phyloP scores from a whole-genome alignment of 2,888 invertebrate species.

The Abrostola triplasia region DNA sequence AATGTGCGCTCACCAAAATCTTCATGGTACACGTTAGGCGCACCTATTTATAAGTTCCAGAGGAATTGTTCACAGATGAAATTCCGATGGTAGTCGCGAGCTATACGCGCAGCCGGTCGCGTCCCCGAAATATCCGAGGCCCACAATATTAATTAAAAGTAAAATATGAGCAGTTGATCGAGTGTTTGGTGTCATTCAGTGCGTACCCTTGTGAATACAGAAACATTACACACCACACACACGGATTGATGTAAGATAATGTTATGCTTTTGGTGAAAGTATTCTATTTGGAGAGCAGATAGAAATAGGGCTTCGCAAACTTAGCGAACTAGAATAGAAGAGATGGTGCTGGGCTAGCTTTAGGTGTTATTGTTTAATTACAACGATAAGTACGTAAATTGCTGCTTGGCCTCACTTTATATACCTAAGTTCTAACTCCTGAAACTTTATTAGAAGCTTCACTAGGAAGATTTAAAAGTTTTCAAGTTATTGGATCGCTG shows the following conservation, averaged over 20 bases:
- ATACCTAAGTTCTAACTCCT: too few relatives aligned
- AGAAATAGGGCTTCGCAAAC: slow-evolving; percentile 48
- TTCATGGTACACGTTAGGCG: slow-evolving; percentile 71
- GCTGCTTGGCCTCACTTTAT: too few relatives aligned
- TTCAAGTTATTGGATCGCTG: too few relatives aligned
- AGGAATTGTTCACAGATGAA: slow-evolving; percentile 79
- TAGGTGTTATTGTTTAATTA: background rate
- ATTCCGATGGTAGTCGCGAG: slow-evolving; percentile 81
- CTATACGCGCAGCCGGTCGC: slow-evolving; percentile 73
- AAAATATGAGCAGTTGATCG: slow-evolving; percentile 69
- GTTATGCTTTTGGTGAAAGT: slow-evolving; percentile 45
- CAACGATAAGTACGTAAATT: background rate
- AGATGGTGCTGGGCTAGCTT: slow-evolving; percentile 26
- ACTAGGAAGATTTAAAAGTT: too few relatives aligned
- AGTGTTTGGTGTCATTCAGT: slow-evolving; percentile 71
- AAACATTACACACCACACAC: slow-evolving; percentile 63
- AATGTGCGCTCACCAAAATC: slow-evolving; percentile 53
- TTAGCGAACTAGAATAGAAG: slow-evolving; percentile 47
- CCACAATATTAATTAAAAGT: slow-evolving; percentile 43
- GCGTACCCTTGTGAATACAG: slow-evolving; percentile 65
- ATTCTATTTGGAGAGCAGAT: slow-evolving; percentile 56
- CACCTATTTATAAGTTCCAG: slow-evolving; percentile 89
- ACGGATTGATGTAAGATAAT: slow-evolving; percentile 64
- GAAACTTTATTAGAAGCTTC: too few relatives aligned
- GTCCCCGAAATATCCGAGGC: slow-evolving; percentile 60